Conservation (phyloP, 2,113 vertebrate species). For the Candoia aspera region DNA sequence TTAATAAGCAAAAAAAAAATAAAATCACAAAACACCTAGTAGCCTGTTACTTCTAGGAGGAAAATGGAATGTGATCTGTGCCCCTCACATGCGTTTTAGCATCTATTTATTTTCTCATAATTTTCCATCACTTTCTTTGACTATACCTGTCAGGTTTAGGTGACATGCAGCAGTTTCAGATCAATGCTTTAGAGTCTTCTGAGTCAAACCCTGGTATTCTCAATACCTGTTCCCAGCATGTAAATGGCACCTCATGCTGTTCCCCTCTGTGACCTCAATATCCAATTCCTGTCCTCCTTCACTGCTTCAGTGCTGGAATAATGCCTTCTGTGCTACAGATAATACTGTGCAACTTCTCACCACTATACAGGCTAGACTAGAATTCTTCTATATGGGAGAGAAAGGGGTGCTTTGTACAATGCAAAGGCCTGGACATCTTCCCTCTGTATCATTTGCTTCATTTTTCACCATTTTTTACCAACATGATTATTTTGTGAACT, state of each 20-base stretch:
- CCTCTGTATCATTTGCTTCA: constrained; percentile 53
- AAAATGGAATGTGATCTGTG: accelerated
- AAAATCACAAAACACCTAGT: not conserved
- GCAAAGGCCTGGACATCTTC: constrained; percentile 39
- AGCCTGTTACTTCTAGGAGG: constrained; percentile 14
- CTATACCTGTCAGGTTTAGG: constrained; percentile 33
- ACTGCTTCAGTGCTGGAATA: constrained; percentile 49
- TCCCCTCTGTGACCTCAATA: constrained; percentile 58
- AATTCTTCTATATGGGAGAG: constrained; percentile 38
- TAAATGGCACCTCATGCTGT: constrained; percentile 53
- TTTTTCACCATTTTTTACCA: constrained; percentile 30
- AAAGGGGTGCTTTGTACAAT: constrained; percentile 31
- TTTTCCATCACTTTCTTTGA: constrained; percentile 24
- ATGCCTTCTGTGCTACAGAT: constrained; percentile 51
- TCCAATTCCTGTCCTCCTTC: constrained; percentile 57
- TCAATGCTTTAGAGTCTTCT: constrained; percentile 45
- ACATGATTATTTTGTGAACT: constrained; percentile 1
- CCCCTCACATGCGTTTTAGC: not conserved
- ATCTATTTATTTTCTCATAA: constrained; percentile 28
- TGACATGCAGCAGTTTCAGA: constrained; percentile 51
- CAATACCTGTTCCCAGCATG: constrained; percentile 61
- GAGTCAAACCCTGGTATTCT: constrained; percentile 53
- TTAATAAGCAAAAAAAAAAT: constrained; percentile 2
- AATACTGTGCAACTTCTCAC: constrained; percentile 47
- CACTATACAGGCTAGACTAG: not conserved